Percentiles rank a stretch among this genome's conserved stretches.
These are phyloP conservation scores for Gryon sp. DNA, from an alignment of 1,140 invertebrate genomes.

Conservation along the genomic window DNA sequence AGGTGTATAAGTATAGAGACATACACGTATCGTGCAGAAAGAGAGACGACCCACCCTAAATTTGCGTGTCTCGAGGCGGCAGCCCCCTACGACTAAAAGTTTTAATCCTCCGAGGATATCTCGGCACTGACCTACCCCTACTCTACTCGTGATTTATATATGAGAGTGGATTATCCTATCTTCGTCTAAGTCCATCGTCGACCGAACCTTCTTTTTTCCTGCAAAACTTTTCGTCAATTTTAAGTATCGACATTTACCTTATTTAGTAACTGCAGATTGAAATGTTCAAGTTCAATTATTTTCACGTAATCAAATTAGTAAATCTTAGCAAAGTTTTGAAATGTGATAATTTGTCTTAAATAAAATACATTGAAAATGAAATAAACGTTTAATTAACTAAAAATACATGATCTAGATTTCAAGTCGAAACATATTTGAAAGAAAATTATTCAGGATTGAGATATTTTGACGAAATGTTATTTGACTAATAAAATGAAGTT, in stretches of 20 bases:
- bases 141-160: constrained; percentile 74
- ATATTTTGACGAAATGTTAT: no score
- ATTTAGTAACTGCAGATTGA: no score
- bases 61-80: constrained; percentile 76
- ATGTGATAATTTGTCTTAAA: no score
- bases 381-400: no score
- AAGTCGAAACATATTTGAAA: no score
- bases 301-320: no score
- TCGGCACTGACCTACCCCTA: constrained; percentile 76
- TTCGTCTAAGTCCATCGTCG: constrained; percentile 17
- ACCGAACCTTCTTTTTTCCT: constrained; percentile 36
- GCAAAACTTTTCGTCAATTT: constrained; percentile 33
- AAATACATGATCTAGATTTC: no score
- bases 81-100: constrained; percentile 72
- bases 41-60: constrained; percentile 76
- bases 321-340: no score
- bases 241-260: constrained; percentile 3
- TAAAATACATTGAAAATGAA: no score
- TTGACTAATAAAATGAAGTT: constrained; percentile 17
- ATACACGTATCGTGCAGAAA: constrained; percentile 56
- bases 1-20: constrained; percentile 38
- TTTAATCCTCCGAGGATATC: constrained; percentile 73
- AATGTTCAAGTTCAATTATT: no score
- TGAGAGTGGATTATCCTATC: constrained; percentile 57
- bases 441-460: no score